Conservation (phyloP, 2,888 invertebrate species). For the Pandemis cinnamomeana region DNA sequence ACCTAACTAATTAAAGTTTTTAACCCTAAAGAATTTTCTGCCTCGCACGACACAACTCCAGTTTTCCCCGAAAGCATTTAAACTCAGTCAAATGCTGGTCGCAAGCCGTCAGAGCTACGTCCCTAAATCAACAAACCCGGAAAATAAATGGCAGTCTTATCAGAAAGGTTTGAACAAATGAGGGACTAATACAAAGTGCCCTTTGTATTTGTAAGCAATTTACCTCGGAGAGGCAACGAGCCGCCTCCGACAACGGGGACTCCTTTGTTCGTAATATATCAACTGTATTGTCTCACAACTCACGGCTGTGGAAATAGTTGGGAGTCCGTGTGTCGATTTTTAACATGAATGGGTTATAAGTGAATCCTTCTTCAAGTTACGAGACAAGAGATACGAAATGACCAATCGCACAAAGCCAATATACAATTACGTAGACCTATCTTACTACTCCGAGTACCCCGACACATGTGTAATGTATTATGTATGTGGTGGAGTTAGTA, state of each 20-base stretch:
- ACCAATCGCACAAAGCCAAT: no score
- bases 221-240: constrained; percentile 7
- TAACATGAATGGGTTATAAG: background rate
- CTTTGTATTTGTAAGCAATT: constrained; percentile 27
- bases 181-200: constrained; percentile 18
- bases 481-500: no score
- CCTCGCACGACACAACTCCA: background rate
- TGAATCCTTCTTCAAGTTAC: background rate
- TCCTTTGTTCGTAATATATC: constrained; percentile 22
- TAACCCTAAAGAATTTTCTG: background rate
- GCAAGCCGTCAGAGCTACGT: background rate
- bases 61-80: background rate
- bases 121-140: constrained; percentile 5
- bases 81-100: background rate
- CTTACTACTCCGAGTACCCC: no score
- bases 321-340: background rate
- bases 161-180: constrained; percentile 26
- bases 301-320: background rate
- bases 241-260: background rate
- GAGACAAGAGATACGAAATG: background rate
- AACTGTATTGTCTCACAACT: constrained; percentile 3
- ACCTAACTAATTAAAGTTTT: background rate
- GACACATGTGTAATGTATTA: no score
- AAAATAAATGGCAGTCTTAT: constrained; percentile 3
- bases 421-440: no score